Evolutionary conservation across 2,888 invertebrate species (phyloP).

Genomic region (Patella ulyssiponensis): DNA sequence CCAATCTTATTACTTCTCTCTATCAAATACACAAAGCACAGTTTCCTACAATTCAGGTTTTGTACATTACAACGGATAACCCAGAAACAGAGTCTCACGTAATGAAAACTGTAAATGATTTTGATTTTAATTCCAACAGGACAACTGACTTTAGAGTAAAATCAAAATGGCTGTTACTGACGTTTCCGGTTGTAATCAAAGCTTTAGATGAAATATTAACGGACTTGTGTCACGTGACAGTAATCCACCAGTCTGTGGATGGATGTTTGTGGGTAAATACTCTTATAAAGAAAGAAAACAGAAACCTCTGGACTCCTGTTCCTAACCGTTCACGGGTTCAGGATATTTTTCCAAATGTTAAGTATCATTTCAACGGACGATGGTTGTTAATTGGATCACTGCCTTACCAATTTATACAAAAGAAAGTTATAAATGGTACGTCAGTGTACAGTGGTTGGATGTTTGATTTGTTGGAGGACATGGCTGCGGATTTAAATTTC

Average conservation of each 20-base stretch:
- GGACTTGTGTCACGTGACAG: not conserved
- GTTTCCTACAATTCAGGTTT: too few species aligned
- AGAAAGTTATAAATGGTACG: not conserved
- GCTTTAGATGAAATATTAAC: slow-evolving; percentile 4
- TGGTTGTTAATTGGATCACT: not conserved
- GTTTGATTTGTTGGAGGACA: not conserved
- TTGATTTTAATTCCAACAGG: slow-evolving; percentile 13
- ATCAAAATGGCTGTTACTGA: slow-evolving; percentile 15
- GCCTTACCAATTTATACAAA: slow-evolving; percentile 5
- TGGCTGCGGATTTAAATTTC: slow-evolving; percentile 14
- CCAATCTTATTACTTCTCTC: too few species aligned
- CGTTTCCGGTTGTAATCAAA: not conserved
- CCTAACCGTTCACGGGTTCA: not conserved
- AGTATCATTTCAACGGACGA: slow-evolving; percentile 14
- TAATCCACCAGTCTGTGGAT: not conserved
- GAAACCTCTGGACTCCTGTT: not conserved
- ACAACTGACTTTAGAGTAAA: slow-evolving; percentile 10
- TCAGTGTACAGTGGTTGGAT: slow-evolving; percentile 14
- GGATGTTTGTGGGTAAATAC: not conserved
- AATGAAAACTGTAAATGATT: not conserved
- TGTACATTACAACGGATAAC: too few species aligned
- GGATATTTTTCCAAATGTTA: slow-evolving; percentile 17
- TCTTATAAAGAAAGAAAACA: not conserved
- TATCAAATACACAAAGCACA: too few species aligned
- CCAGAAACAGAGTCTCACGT: not conserved